Base-by-base conservation (phyloP, 2,113 vertebrate species). In the Lophotis ruficrista region DNA sequence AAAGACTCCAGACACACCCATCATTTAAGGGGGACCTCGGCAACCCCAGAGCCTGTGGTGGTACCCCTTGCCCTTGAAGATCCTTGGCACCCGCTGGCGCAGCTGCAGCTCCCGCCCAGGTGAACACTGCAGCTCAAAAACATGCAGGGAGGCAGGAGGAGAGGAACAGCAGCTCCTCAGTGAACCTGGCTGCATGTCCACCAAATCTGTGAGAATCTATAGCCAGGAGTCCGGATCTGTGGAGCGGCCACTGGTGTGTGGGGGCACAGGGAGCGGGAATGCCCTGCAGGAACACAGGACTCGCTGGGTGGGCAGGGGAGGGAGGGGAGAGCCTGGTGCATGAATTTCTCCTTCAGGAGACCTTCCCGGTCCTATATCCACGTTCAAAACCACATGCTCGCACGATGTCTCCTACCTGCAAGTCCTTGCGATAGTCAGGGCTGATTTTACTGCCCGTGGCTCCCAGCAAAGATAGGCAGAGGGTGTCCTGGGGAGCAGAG, bases 191-290 rank as follows among this genome's bases (percentile, higher is more conserved):
- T 23, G 37, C 24, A 6, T 10, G 12, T 14, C 4, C 24, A 24
- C 31, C 75, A 43, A 12, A 35, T 1, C 48, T 24, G 4, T 2
- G 47, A 21, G 31, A n/a, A 48, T 18, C 18, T 12, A 11, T 1
- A 31, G 35, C 16, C 54, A 4, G 23, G 11, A 57, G 76, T 41
- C 51, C 53, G 66, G 18, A 35, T 18, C 37, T 48, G 45, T 28
- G 14, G 43, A 12, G 31, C 23, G 35, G 14, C 31, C 48, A 98
- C 37, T 1, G 2, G 97, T 3, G 98, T 96, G 10, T 64, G 12
- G 15, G 15, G 35, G 4, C 10, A 1, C 0, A 6, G 61, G 35
- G 47, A 80, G 15, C 0, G 0, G 16, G 19, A n/a, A 15, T 41
- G 31, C 4, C n/a, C 23, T 31, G 58, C 24, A 38, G n/a, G 50